Evolutionary conservation across 2,888 invertebrate species (phyloP), one percentile per base, ranked within the genome.

Genomic region (Agriopis leucophaearia): DNA sequence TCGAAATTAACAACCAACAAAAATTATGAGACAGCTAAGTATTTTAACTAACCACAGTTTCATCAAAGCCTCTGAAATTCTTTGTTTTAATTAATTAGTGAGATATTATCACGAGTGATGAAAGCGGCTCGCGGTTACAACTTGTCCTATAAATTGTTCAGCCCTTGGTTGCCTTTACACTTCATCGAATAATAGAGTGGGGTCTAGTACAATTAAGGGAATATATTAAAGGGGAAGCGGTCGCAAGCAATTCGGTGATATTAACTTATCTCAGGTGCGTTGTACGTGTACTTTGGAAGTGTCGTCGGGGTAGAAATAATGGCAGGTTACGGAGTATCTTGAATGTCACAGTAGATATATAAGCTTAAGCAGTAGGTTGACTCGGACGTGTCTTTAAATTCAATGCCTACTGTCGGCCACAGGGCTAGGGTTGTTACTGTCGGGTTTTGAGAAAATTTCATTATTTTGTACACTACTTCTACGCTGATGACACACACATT

Each of bases 151-250:
- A 92, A 92, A 92, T 92, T 70, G 71, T 71, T 65, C 63, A 67
- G 60, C 61, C 71, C 82, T 85, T 80, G 81, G 77, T 71, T 79
- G 85, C 88, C 89, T 89, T 89, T 85, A 88, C 90, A 90, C 88
- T 88, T 91, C 89, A 90, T 90, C 86, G 86, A 87, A 88, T 89
- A 88, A 86, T 86, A 83, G 87, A 84, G 85, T 83, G 85, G 88
- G 88, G 86, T 80, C 83, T 78, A 81, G 84, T 84, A 91, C 90
- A 91, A 91, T 92, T 90, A 90, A 83, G 79, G 79, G 81, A 84
- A 87, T 88, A 88, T 88, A 89, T 88, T 85, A 83, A 64, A 65
- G 74, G 77, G 68, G 77, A 68, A 78, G 79, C 80, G 80, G 82
- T 77, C 81, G 79, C 83, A 81, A 79, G 83, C 82, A 83, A 84